A percentile compares a stretch with the other conserved stretches of the same genome.
Conservation (phyloP, 2,113 vertebrate genomes). For the Pardalotus punctatus region DNA sequence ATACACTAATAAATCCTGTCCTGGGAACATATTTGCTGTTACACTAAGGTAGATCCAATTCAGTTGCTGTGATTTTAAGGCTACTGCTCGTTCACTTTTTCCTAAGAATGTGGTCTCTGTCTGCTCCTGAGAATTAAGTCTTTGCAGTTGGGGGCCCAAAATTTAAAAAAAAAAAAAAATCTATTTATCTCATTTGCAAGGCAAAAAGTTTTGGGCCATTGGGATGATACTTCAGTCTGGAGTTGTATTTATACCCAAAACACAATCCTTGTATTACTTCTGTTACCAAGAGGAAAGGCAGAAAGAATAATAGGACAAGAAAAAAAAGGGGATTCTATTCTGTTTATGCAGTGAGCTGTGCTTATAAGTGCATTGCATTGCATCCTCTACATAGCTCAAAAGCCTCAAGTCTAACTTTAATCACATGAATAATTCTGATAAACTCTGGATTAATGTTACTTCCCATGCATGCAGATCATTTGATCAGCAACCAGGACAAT, state of each 20-base stretch:
- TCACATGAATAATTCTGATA: neutral
- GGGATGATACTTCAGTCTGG: neutral
- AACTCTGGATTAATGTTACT: neutral
- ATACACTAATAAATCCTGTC: neutral
- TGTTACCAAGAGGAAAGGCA: neutral
- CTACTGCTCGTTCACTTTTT: rapidly evolving
- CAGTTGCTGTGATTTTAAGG: neutral
- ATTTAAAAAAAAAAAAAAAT: neutral
- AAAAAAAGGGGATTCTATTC: neutral
- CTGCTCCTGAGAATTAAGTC: neutral
- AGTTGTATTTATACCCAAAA: neutral
- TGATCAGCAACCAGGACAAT: neutral
- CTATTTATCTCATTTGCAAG: neutral
- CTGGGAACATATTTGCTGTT: rapidly evolving
- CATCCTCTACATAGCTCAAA: neutral
- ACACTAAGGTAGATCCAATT: neutral
- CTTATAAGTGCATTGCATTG: neutral
- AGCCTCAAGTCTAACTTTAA: neutral
- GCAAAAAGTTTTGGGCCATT: neutral
- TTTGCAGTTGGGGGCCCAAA: neutral
- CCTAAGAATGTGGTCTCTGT: neutral
- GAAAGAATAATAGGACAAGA: neutral
- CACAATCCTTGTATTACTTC: neutral
- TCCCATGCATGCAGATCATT: neutral
- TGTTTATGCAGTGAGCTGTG: neutral